Percentiles rank a stretch among this genome's conserved stretches.
phyloP scores from a whole-genome alignment of 2,888 invertebrate species.

The Saturnia japonica region DNA sequence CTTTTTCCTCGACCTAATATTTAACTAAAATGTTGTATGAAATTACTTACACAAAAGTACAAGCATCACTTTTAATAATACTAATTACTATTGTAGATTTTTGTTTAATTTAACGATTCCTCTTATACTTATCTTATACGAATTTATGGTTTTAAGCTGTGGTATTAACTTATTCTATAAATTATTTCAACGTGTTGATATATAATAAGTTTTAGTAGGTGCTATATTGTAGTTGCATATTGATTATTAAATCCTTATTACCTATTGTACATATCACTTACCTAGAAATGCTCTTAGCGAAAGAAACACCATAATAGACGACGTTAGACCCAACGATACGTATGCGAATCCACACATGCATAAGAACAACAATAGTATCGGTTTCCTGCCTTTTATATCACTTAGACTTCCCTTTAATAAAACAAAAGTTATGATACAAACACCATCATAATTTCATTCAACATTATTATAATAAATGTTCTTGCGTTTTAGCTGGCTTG shows the following conservation, averaged over 20 bases:
- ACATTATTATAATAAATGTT: neutral
- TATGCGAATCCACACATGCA: slow-evolving; percentile 71
- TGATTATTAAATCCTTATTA: neutral
- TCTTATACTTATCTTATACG: neutral
- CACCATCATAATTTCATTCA: neutral
- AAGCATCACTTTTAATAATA: neutral
- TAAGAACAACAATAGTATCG: slow-evolving; percentile 67
- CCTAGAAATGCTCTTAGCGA: slow-evolving; percentile 71
- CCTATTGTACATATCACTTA: slow-evolving; percentile 43
- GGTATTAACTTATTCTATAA: neutral
- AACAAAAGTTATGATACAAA: slow-evolving; percentile 20
- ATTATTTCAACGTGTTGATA: neutral
- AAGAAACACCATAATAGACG: slow-evolving; percentile 68
- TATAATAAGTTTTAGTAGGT: neutral
- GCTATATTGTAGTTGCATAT: neutral
- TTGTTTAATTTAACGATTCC: neutral
- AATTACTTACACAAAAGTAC: neutral
- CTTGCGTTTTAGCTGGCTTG: neutral
- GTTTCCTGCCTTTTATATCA: slow-evolving; percentile 77
- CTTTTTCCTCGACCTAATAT: too few relatives aligned
- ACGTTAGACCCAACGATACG: slow-evolving; percentile 68
- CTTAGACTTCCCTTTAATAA: slow-evolving; percentile 79
- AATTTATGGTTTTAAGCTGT: neutral
- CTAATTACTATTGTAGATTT: neutral
- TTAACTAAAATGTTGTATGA: neutral